Evolutionary conservation across 2,888 invertebrate species (phyloP).

Genomic region (Platycheirus rosarum): DNA sequence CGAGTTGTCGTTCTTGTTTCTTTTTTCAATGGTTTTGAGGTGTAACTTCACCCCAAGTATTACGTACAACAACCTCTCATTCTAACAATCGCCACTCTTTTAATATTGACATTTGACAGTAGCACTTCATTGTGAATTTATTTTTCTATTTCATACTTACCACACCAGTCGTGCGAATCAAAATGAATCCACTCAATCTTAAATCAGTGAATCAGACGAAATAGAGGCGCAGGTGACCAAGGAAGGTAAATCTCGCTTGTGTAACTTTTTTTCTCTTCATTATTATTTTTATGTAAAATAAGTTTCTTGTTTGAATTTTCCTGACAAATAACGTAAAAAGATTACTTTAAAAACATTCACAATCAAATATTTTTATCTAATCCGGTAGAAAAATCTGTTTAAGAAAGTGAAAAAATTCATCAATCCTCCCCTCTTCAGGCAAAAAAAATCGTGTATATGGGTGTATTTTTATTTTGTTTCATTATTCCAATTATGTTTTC

Average conservation of each 20-base stretch:
- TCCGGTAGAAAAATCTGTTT: neutral
- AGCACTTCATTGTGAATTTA: conserved; percentile 45
- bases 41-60: too few species aligned
- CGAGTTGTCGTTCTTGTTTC: too few species aligned
- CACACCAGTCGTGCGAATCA: conserved; percentile 18
- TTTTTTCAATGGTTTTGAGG: too few species aligned
- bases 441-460: conserved; percentile 28
- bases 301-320: too few species aligned
- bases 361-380: neutral
- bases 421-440: conserved; percentile 4
- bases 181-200: conserved; percentile 56
- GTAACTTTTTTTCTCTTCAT: conserved; percentile 36
- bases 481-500: conserved; percentile 53
- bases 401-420: neutral
- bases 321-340: neutral
- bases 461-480: conserved; percentile 43
- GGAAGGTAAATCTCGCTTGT: conserved; percentile 75
- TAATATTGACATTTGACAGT: conserved; percentile 19
- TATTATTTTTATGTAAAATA: conserved; percentile 7
- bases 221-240: conserved; percentile 76
- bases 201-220: conserved; percentile 75
- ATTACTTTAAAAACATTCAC: conserved; percentile 3
- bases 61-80: too few species aligned
- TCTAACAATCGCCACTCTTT: too few species aligned
- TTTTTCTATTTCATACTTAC: conserved; percentile 46